phyloP scores from a whole-genome alignment of 2,113 vertebrate genomes.

The Hemiscyllium ocellatum region DNA sequence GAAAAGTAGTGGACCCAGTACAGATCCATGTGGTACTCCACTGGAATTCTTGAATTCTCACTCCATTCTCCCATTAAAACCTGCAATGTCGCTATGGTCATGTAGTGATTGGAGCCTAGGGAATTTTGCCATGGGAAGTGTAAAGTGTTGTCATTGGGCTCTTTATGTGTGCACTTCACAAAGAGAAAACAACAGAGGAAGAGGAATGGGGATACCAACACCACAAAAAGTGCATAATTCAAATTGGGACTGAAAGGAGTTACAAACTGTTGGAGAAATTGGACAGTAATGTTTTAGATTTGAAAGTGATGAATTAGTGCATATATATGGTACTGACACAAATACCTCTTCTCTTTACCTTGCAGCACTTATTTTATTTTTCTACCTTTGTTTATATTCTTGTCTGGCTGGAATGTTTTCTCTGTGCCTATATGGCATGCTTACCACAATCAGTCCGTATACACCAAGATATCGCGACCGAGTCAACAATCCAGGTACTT shows the following conservation, averaged over 20 bases:
- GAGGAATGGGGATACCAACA: not conserved
- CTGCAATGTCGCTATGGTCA: not conserved
- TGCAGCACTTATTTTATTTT: conserved; percentile 80
- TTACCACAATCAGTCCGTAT: conserved; percentile 86
- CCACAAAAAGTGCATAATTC: not conserved
- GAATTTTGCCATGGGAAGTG: not conserved
- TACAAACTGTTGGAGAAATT: not conserved
- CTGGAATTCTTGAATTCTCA: not conserved
- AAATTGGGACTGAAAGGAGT: not conserved
- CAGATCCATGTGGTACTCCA: not conserved
- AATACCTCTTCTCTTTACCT: conserved; percentile 37
- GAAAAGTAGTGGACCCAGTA: too few relatives aligned
- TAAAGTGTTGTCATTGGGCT: not conserved
- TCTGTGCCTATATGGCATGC: conserved; percentile 78
- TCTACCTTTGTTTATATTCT: conserved; percentile 80
- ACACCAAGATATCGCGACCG: conserved; percentile 77
- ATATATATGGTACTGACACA: not conserved
- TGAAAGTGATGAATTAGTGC: not conserved
- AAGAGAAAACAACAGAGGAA: too few relatives aligned
- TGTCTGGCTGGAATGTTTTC: conserved; percentile 90
- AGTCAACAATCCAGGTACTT: conserved; percentile 81
- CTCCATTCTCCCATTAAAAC: not conserved
- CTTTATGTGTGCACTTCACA: not conserved
- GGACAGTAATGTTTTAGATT: not conserved
- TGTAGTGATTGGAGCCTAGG: not conserved